Base-by-base conservation (phyloP, 1,140 invertebrate species). In the Drosophila dunni region DNA sequence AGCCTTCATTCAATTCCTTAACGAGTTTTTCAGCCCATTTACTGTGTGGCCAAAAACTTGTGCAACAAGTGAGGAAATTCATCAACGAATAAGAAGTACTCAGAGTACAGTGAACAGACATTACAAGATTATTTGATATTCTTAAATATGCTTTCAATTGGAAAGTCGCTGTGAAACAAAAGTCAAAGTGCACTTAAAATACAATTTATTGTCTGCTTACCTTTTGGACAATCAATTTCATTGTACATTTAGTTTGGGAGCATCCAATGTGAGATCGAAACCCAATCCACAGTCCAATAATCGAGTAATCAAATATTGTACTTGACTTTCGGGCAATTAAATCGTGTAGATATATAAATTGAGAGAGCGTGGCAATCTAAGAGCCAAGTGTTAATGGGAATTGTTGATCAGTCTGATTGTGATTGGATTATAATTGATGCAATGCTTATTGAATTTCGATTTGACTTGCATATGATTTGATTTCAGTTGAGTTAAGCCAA, bases 191-290 rank as follows among this genome's bases (percentile, higher is more conserved):
- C 24, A 11, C 1, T 15, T 20, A 15, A 40, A 29, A 51, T 29
- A 29, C 11, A 44, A 53, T 53, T 29, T 29, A 11, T 24, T 40
- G 3, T 29, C 7, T 29, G 3, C 24, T 92, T 75, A 92, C 91
- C 91, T 92, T 85, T 89, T 65, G 91, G 80, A 82, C 91, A 82
- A 77, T 92, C 91, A 91, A 91, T 92, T 91, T 88, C 91, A 92
- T 92, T 88, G 91, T 92, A 91, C 91, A 92, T 92, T 79, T 88
- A 91, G 72, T 79, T 64, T 44, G 9, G 48, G 11, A 57, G 34
- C 53, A 68, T 48, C 34, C 56, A 53, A 72, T 44, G 42, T 65
- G 34, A 24, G 20, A 40, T 17, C 10, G 10, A 11, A 36, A n/a
- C 5, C 24, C 20, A 7, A n/a, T 33, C 9, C 61, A 44, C 33